These are phyloP conservation scores for Beaufortia kweichowensis DNA, from an alignment of 2,113 vertebrate genomes.

Conservation along the genomic window DNA sequence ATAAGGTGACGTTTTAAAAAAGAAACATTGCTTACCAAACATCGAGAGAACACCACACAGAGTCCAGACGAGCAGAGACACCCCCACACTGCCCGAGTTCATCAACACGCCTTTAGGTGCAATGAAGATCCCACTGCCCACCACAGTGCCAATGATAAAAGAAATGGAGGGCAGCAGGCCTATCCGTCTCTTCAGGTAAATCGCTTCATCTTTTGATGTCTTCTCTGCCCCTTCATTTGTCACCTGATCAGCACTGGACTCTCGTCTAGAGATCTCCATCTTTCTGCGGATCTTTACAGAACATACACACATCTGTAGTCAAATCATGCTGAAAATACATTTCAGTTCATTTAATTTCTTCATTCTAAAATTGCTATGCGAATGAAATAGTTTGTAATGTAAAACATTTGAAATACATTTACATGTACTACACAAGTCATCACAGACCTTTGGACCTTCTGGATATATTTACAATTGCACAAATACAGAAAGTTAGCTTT, in stretches of 20 bases:
- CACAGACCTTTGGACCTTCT: too few species aligned
- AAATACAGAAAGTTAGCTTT: too few species aligned
- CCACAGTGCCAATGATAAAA: slow-evolving; percentile 81
- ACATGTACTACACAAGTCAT: too few species aligned
- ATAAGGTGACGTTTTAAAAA: too few species aligned
- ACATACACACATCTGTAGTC: not conserved
- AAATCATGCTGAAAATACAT: not conserved
- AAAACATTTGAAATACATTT: too few species aligned
- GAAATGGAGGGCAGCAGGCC: slow-evolving; percentile 76
- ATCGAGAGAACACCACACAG: slow-evolving; percentile 82
- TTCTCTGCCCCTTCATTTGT: not conserved
- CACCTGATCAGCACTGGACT: slow-evolving; percentile 5
- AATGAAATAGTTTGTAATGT: not conserved
- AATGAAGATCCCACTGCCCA: slow-evolving; percentile 90
- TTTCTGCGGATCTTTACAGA: not conserved
- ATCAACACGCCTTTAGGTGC: slow-evolving; percentile 85
- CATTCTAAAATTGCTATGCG: too few species aligned
- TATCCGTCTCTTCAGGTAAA: slow-evolving; percentile 78
- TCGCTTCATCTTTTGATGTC: slow-evolving; percentile 52
- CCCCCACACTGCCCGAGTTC: slow-evolving; percentile 82
- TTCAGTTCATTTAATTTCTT: too few species aligned
- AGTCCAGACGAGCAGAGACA: slow-evolving; percentile 83
- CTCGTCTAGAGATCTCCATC: slow-evolving; percentile 45
- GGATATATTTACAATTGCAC: too few species aligned
- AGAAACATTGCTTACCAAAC: slow-evolving; percentile 73